phyloP scores from a whole-genome alignment of 2,888 invertebrate genomes.

The Aleiodes leptofemur region DNA sequence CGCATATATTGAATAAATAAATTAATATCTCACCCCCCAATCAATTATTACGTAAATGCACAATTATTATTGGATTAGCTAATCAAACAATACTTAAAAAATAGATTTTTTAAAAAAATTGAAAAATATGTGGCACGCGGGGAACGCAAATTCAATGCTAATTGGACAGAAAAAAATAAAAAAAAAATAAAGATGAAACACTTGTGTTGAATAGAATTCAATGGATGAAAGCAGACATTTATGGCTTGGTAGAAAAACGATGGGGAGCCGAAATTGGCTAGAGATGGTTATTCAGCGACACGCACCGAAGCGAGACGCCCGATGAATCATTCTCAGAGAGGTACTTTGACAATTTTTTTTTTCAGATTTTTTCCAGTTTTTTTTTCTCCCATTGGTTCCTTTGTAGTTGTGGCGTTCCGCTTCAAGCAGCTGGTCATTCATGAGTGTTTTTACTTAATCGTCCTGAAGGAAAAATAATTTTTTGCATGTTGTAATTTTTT shows the following conservation, averaged over 20 bases:
- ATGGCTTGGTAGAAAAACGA: conserved; percentile 50
- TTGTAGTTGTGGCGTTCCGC: conserved; percentile 38
- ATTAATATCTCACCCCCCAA: conserved; percentile 19
- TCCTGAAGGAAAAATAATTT: conserved; percentile 64
- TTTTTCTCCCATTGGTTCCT: conserved; percentile 30
- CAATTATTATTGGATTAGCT: no score
- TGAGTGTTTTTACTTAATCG: conserved; percentile 63
- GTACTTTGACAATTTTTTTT: conserved; percentile 35
- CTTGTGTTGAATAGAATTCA: conserved; percentile 25
- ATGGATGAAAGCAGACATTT: conserved; percentile 27
- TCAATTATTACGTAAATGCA: neutral
- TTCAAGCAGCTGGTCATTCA: conserved; percentile 41
- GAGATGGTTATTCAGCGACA: conserved; percentile 47
- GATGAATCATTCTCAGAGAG: conserved; percentile 47
- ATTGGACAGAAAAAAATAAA: conserved; percentile 15
- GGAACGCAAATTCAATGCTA: conserved; percentile 28
- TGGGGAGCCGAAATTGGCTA: conserved; percentile 52
- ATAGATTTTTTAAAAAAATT: conserved; percentile 22
- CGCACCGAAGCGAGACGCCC: conserved; percentile 42
- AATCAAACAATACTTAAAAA: conserved; percentile 13
- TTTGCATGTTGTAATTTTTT: conserved; percentile 7
- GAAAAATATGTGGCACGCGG: conserved; percentile 23
- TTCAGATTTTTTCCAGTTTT: conserved; percentile 8
- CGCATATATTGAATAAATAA: conserved; percentile 35
- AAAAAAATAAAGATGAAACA: conserved; percentile 28